Evolutionary conservation across 2,113 vertebrate species (phyloP).

Genomic region (Corvus cornix): DNA sequence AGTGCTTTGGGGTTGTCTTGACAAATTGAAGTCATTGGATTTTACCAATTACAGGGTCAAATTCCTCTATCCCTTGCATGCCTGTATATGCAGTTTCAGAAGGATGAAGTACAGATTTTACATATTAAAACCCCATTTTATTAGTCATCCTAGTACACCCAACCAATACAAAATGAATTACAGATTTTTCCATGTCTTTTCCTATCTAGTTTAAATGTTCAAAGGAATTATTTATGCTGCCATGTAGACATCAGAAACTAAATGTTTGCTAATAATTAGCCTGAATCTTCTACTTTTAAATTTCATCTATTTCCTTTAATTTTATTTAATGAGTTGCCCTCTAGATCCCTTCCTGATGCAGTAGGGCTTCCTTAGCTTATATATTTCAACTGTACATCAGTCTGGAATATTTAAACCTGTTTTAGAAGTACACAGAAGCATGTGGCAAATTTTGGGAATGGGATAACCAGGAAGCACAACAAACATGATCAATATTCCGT

Average conservation of each 20-base stretch:
- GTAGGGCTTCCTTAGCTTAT: background rate
- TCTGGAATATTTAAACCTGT: background rate
- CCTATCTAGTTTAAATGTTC: background rate
- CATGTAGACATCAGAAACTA: background rate
- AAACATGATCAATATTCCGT: background rate
- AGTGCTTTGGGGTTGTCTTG: constrained; percentile 11
- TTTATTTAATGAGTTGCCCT: background rate
- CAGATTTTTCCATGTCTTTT: background rate
- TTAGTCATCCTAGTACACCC: background rate
- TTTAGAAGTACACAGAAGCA: background rate
- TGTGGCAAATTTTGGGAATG: background rate
- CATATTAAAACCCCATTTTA: background rate
- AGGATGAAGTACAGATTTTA: background rate
- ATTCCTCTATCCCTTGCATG: background rate
- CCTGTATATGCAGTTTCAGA: background rate
- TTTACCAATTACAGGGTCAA: constrained; percentile 8
- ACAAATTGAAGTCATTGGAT: background rate
- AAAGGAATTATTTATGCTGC: background rate
- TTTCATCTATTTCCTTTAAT: background rate
- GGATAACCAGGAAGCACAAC: background rate
- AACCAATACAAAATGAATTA: background rate
- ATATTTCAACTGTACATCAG: background rate
- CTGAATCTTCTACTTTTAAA: background rate
- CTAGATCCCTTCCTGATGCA: background rate
- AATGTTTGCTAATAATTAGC: background rate